Conservation (phyloP, 1,140 invertebrate species). For the Steinernema khuongi region DNA sequence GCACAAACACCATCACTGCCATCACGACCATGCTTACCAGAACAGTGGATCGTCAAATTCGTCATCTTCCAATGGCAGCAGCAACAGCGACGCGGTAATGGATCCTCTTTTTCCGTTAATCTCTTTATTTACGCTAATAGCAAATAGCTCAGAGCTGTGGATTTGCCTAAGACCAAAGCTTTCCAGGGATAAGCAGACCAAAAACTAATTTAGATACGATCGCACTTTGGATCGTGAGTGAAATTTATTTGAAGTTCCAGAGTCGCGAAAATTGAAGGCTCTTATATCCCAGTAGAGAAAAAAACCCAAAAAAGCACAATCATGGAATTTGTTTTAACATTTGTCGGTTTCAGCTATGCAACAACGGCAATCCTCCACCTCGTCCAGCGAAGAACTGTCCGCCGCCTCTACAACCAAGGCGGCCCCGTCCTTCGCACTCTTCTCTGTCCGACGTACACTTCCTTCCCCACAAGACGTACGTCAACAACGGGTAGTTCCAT, state of each 20-base stretch:
- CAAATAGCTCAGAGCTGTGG: too few relatives aligned
- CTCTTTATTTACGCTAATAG: neutral
- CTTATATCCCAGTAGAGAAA: too few relatives aligned
- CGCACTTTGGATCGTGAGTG: too few relatives aligned
- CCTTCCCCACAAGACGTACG: slow-evolving; percentile 2
- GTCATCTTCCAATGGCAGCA: neutral
- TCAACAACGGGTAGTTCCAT: slow-evolving; percentile 15
- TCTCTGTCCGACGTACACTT: neutral
- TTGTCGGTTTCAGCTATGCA: too few relatives aligned
- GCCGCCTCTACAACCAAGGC: neutral
- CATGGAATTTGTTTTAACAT: too few relatives aligned
- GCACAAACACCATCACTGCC: too few relatives aligned
- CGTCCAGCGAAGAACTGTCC: slow-evolving; percentile 1
- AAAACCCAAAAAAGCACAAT: too few relatives aligned
- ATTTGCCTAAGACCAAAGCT: too few relatives aligned
- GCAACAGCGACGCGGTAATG: neutral
- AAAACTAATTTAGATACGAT: neutral
- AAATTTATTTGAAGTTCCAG: too few relatives aligned
- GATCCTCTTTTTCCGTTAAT: neutral
- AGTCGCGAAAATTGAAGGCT: neutral
- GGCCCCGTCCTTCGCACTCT: neutral
- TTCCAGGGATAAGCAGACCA: too few relatives aligned
- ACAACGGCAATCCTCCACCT: too few relatives aligned
- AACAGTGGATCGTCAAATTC: neutral
- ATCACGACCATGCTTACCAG: neutral